phyloP scores from a whole-genome alignment of 2,888 invertebrate genomes.

The Andrena marginata region DNA sequence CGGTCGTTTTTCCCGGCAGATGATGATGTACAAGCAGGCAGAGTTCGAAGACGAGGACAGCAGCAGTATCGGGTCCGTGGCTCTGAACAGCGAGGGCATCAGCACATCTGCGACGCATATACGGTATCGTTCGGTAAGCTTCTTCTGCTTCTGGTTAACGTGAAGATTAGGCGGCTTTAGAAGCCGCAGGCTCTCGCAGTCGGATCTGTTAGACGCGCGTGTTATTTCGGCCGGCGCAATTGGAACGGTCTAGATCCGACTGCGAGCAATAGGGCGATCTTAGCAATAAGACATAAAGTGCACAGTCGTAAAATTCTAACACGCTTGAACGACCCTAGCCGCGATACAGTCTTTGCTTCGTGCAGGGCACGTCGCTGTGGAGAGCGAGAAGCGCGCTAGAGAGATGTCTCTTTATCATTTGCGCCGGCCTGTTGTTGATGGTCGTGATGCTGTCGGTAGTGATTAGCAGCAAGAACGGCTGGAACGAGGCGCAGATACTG shows the following conservation, averaged over 20 bases:
- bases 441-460: slow-evolving; percentile 88
- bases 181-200: not conserved
- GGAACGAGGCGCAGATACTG: slow-evolving; percentile 80
- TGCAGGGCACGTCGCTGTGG: slow-evolving; percentile 92
- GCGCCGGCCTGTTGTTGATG: slow-evolving; percentile 87
- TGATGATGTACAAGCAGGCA: slow-evolving; percentile 95
- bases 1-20: slow-evolving; percentile 85
- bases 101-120: slow-evolving; percentile 93
- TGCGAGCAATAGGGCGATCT: slow-evolving; percentile 11
- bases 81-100: slow-evolving; percentile 91
- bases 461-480: slow-evolving; percentile 84
- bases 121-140: slow-evolving; percentile 91
- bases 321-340: slow-evolving; percentile 18
- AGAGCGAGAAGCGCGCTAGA: slow-evolving; percentile 90
- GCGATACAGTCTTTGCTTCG: slow-evolving; percentile 17
- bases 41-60: slow-evolving; percentile 94
- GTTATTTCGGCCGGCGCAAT: not conserved
- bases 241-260: slow-evolving; percentile 13
- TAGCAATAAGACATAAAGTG: slow-evolving; percentile 16
- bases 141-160: not conserved
- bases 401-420: slow-evolving; percentile 88
- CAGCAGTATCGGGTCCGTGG: slow-evolving; percentile 93
- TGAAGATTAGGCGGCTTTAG: not conserved
- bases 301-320: slow-evolving; percentile 27
- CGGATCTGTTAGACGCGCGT: not conserved